phyloP scores from a whole-genome alignment of 2,113 vertebrate species.

The Grus americana region DNA sequence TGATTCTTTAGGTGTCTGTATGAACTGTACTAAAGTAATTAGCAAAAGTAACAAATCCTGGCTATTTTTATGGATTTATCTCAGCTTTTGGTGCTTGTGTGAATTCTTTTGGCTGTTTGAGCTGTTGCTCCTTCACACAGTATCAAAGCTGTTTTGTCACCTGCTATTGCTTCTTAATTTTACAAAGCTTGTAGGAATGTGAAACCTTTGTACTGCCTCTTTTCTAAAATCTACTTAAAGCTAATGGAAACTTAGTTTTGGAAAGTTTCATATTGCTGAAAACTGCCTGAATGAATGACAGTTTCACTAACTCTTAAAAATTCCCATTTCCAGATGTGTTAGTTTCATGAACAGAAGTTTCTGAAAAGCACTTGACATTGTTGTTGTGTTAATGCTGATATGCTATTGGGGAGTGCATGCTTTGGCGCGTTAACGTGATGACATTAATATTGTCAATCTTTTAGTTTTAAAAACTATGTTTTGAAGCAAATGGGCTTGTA shows the following conservation, averaged over 20 bases:
- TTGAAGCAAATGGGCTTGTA: background rate
- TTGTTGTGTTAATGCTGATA: background rate
- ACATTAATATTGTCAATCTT: background rate
- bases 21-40: background rate
- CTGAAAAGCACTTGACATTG: background rate
- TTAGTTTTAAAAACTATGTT: background rate
- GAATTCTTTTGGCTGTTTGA: background rate
- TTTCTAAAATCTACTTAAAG: background rate
- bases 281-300: background rate
- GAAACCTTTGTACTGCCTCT: fast-evolving
- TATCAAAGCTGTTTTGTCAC: background rate
- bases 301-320: background rate
- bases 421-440: background rate
- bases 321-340: background rate
- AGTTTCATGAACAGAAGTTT: background rate
- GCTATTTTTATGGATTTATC: background rate
- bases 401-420: background rate
- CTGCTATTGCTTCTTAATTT: background rate
- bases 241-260: background rate
- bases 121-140: background rate
- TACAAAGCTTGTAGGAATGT: background rate
- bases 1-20: background rate
- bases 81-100: background rate
- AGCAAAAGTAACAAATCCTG: background rate
- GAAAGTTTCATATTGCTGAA: background rate